Base-by-base conservation (phyloP, 1,140 invertebrate species). In the Brachionus plicatilis region DNA sequence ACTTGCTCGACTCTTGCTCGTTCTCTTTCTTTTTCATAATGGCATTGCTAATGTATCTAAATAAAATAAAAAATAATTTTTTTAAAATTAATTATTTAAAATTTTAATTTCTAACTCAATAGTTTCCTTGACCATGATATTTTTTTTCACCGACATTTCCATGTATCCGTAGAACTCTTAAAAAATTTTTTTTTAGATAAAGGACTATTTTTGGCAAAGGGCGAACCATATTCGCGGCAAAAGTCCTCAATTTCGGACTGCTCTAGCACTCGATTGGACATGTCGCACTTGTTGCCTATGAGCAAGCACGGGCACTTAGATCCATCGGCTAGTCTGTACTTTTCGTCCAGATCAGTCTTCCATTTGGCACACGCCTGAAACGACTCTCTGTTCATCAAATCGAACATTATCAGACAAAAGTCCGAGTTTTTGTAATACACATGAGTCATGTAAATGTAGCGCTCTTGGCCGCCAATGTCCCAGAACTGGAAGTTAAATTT, bases 391-490 rank as follows among this genome's bases (percentile, higher is more conserved):
- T 68, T 82, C 53, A 68, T 82, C 29, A 82, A 68, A 82, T 82
- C 79, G 41, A 82, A 82, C 79, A 82, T 68, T n/a, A 82, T 45
- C 8, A 82, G 53, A 82, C 79, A 82, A 82, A 82, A 82, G 17
- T 82, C 79, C 5, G 79, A 60, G 33, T 82, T 82, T 68, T 82
- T 82, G 53, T 82, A 82, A 27, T 82, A 82, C 37, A 82, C 79
- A 68, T 82, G 79, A 5, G 79, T 82, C 79, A 82, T 60, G 65
- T 82, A 68, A 14, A 82, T 82, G 53, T 82, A 82, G 33, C 79
- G 79, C 53, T 82, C 79, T 82, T 82, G 79, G 27, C 79, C 79
- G 43, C 79, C 79, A 65, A 82, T 82, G 53, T 82, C 79, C 79
- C 79, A 82, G 45, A 82, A 82, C 65, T 82, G 79, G 41, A 82